phyloP scores from a whole-genome alignment of 2,113 vertebrate genomes.

The Mesembrinibis cayennensis region DNA sequence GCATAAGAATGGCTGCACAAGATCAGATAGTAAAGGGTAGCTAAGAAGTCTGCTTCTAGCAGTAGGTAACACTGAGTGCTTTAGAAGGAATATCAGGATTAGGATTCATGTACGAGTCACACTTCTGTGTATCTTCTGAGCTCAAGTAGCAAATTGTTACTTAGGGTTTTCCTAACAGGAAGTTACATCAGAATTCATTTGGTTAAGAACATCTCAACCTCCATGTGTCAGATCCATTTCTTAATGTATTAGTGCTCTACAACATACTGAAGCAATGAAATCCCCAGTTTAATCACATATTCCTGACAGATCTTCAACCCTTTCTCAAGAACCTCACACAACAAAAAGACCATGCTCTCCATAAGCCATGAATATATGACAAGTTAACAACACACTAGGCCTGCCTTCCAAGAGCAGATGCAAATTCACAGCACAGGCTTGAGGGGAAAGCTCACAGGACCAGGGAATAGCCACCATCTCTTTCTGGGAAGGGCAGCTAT shows the following conservation, averaged over 20 bases:
- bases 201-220: not conserved
- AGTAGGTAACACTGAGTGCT: not conserved
- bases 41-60: not conserved
- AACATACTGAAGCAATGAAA: not conserved
- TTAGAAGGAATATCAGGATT: not conserved
- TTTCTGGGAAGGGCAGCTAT: not conserved
- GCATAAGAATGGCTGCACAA: not conserved
- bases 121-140: not conserved
- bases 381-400: not conserved
- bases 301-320: not conserved
- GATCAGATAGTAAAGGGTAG: not conserved
- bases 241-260: not conserved
- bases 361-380: not conserved
- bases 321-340: not conserved
- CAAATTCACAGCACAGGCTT: not conserved
- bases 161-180: not conserved
- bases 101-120: not conserved
- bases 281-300: not conserved
- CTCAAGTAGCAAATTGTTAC: not conserved
- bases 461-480: not conserved
- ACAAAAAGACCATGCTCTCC: not conserved
- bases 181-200: not conserved
- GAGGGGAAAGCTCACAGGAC: not conserved
- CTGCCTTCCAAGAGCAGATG: not conserved
- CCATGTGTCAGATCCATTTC: accelerated